A percentile compares a stretch with the other conserved stretches of the same genome.
Conservation (phyloP, 1,140 invertebrate species). For the Brachionus angularis region DNA sequence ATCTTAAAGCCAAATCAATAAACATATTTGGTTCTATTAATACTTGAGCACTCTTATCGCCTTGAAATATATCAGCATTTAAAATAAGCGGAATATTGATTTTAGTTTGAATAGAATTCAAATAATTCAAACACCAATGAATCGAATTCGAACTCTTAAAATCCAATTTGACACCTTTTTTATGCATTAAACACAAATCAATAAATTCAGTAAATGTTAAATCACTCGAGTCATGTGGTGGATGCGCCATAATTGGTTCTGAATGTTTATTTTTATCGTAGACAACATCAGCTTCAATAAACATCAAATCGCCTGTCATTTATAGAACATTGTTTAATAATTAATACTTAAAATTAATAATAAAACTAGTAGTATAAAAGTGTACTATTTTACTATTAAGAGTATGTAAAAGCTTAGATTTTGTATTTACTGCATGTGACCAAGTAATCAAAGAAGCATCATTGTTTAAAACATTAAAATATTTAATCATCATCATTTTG, state of each 20-base stretch:
- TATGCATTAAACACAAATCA: background rate
- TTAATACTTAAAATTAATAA: background rate
- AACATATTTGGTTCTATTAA: constrained; percentile 15
- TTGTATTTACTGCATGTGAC: constrained; percentile 38
- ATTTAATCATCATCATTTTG: constrained; percentile 10
- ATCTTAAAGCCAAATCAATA: background rate
- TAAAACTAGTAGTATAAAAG: background rate
- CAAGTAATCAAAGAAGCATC: constrained; percentile 39
- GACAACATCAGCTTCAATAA: constrained; percentile 38
- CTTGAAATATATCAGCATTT: constrained; percentile 38
- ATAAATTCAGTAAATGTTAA: constrained; percentile 26
- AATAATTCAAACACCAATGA: background rate
- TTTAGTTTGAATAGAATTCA: background rate
- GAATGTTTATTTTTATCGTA: background rate
- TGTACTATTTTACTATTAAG: constrained; percentile 2
- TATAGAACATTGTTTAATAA: too few relatives aligned
- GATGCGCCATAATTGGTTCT: constrained; percentile 42
- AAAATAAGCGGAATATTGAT: constrained; percentile 19
- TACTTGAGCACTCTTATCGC: background rate
- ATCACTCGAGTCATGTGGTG: background rate
- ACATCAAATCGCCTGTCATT: background rate
- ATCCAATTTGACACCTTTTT: constrained; percentile 33
- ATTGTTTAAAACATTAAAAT: background rate
- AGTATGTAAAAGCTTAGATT: background rate
- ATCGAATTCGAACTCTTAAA: constrained; percentile 12